phyloP scores from a whole-genome alignment of 2,113 vertebrate genomes.

The Pungitius pungitius region DNA sequence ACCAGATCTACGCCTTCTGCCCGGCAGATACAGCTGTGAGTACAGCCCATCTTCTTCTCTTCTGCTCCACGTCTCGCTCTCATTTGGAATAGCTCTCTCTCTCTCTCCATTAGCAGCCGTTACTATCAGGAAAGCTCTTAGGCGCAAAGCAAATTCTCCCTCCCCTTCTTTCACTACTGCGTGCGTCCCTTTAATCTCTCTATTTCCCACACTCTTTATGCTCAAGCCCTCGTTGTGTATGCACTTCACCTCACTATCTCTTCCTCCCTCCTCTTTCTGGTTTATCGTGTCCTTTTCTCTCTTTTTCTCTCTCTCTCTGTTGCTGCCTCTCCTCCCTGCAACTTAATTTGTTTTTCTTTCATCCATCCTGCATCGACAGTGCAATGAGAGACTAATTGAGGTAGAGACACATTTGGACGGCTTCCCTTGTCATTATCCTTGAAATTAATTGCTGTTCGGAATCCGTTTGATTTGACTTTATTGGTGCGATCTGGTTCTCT shows the following conservation, averaged over 20 bases:
- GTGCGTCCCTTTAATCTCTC: conserved; percentile 26
- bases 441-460: conserved; percentile 72
- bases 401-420: conserved; percentile 63
- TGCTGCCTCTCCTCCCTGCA: conserved; percentile 22
- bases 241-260: conserved; percentile 15
- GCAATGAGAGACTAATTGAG: conserved; percentile 69
- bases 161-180: not conserved
- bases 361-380: conserved; percentile 56
- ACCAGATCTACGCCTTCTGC: conserved; percentile 84
- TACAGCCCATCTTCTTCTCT: conserved; percentile 40
- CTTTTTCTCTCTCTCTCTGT: not conserved
- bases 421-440: conserved; percentile 70
- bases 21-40: conserved; percentile 86
- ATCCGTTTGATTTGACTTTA: conserved; percentile 71
- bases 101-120: conserved; percentile 16
- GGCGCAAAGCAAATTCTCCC: conserved; percentile 22
- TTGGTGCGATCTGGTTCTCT: conserved; percentile 64
- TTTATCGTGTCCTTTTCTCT: conserved; percentile 31
- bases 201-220: conserved; percentile 49
- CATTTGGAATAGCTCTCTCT: conserved; percentile 6
- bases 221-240: conserved; percentile 26
- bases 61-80: not conserved
- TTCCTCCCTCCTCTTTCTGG: not conserved
- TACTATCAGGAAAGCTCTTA: conserved; percentile 33
- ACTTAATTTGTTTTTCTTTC: conserved; percentile 69